These are phyloP conservation scores for Brachypteracias leptosomus DNA, from an alignment of 2,113 vertebrate genomes.

Conservation along the genomic window DNA sequence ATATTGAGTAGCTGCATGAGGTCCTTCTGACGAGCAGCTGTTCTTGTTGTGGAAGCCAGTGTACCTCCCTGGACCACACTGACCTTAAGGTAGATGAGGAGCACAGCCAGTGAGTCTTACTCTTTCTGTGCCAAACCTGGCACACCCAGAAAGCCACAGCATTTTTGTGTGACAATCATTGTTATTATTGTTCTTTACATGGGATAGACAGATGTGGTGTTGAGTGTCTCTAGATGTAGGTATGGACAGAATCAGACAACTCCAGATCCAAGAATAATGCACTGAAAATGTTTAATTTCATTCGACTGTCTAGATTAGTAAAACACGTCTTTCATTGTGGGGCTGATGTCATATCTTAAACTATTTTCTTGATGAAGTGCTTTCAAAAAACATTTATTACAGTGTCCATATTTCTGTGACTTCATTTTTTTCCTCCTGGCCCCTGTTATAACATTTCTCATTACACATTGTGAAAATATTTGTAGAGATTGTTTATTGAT, in stretches of 20 bases:
- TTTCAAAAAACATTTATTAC: constrained; percentile 44
- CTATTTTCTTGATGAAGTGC: constrained; percentile 60
- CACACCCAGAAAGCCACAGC: background rate
- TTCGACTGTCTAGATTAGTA: constrained; percentile 27
- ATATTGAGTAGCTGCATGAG: background rate
- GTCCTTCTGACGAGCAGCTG: background rate
- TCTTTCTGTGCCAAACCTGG: background rate
- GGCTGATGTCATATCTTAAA: constrained; percentile 46
- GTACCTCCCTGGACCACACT: background rate
- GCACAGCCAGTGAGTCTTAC: background rate
- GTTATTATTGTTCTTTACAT: background rate
- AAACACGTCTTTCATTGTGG: constrained; percentile 35
- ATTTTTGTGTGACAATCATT: background rate
- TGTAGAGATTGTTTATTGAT: constrained; percentile 21
- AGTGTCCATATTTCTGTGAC: background rate
- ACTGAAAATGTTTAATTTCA: constrained; percentile 9
- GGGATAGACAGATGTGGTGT: background rate
- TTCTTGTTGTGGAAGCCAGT: background rate
- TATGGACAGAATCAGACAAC: background rate
- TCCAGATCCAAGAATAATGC: background rate
- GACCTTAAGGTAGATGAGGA: background rate
- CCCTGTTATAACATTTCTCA: constrained; percentile 1
- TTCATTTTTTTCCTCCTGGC: constrained; percentile 16
- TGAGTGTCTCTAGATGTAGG: background rate
- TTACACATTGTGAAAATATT: constrained; percentile 31